Conservation (phyloP, 2,113 vertebrate species). For the Menura novaehollandiae region DNA sequence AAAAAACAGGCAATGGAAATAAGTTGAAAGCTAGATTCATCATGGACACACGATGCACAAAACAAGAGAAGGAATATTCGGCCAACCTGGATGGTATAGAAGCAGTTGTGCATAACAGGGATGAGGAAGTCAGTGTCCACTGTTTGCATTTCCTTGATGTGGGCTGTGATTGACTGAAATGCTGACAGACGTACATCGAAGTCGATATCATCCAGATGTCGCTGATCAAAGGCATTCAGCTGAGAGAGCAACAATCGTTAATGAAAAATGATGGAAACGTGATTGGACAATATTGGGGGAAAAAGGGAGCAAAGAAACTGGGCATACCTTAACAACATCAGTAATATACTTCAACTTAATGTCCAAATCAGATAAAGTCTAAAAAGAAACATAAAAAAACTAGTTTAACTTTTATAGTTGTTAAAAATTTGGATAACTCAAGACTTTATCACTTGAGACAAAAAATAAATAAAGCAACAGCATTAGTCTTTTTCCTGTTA, state of each 20-base stretch:
- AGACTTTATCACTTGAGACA: neutral
- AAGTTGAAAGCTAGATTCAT: neutral
- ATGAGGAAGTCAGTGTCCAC: slow-evolving; percentile 84
- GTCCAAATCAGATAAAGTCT: slow-evolving; percentile 90
- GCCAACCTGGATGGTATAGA: slow-evolving; percentile 90
- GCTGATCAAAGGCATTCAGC: slow-evolving; percentile 91
- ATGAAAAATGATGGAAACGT: neutral
- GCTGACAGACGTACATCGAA: slow-evolving; percentile 88
- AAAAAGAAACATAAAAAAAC: neutral
- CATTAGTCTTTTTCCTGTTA: neutral
- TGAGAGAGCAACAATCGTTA: slow-evolving; percentile 23
- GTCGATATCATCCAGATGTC: slow-evolving; percentile 91
- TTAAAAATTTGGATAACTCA: neutral
- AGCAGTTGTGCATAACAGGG: slow-evolving; percentile 89
- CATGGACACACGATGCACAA: neutral
- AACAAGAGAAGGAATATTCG: neutral
- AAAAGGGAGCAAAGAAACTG: neutral
- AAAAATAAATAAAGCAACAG: neutral
- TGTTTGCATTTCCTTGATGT: slow-evolving; percentile 80
- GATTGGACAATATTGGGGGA: neutral
- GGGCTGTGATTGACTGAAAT: slow-evolving; percentile 81
- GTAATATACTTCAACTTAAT: slow-evolving; percentile 82
- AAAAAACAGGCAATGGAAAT: neutral
- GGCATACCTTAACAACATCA: slow-evolving; percentile 83
- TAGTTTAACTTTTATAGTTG: neutral